Conservation (phyloP, 2,113 vertebrate species). For the Illadopsis cleaveri region DNA sequence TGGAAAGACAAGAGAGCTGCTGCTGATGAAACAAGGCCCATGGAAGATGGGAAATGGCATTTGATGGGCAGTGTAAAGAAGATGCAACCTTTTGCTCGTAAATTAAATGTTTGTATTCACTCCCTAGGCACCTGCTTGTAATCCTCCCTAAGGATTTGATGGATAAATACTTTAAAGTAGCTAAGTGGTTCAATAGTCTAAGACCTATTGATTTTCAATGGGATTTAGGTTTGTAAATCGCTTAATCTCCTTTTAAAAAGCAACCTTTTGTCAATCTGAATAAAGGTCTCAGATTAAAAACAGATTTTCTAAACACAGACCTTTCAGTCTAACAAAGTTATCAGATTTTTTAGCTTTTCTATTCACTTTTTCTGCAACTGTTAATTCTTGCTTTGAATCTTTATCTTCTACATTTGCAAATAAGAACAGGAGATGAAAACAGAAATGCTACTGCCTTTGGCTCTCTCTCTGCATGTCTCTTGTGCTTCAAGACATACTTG, state of each 20-base stretch:
- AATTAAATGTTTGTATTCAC: conserved; percentile 15
- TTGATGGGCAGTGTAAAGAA: neutral
- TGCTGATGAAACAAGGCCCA: neutral
- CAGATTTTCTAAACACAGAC: neutral
- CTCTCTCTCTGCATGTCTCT: neutral
- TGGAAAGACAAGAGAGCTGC: neutral
- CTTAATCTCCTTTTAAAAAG: conserved; percentile 52
- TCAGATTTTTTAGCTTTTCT: conserved; percentile 14
- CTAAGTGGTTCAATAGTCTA: conserved; percentile 22
- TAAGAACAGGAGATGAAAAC: neutral
- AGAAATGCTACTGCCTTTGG: neutral
- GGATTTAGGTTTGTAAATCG: conserved; percentile 41
- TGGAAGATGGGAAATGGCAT: neutral
- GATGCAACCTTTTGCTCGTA: neutral
- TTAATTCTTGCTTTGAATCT: neutral
- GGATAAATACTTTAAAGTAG: conserved; percentile 40
- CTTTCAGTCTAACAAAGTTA: neutral
- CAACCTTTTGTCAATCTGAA: conserved; percentile 38
- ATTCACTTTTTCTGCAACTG: neutral
- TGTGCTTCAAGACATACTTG: neutral
- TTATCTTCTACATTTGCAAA: neutral
- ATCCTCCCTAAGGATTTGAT: conserved; percentile 10
- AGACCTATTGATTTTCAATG: conserved; percentile 44
- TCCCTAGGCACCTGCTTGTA: conserved; percentile 31
- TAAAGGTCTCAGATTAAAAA: conserved; percentile 21